phyloP scores from a whole-genome alignment of 2,888 invertebrate species.

The Eudemis profundana region DNA sequence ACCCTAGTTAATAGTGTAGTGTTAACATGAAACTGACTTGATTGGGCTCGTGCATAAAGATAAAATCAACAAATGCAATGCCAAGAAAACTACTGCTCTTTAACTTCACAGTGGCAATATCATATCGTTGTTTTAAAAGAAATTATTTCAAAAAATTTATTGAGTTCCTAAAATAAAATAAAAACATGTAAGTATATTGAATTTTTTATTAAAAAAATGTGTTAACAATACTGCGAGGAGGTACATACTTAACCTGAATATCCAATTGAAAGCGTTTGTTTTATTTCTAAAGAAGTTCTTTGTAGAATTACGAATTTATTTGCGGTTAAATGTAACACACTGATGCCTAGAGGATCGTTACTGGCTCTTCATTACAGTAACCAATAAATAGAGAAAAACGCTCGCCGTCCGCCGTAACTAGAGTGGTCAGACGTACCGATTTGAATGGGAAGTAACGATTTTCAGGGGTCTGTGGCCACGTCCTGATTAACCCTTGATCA shows the following conservation, averaged over 20 bases:
- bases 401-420: conserved; percentile 45
- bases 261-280: not conserved
- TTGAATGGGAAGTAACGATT: too few species aligned
- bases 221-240: too few species aligned
- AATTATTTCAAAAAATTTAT: too few species aligned
- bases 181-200: too few species aligned
- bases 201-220: too few species aligned
- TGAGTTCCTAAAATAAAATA: too few species aligned
- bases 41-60: conserved; percentile 7
- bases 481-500: too few species aligned
- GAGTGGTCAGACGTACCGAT: too few species aligned
- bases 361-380: conserved; percentile 71
- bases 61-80: not conserved
- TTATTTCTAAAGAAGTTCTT: not conserved
- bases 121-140: too few species aligned
- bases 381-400: conserved; percentile 67
- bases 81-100: not conserved
- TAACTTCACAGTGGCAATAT: not conserved
- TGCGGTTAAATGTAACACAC: not conserved
- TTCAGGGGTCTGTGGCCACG: too few species aligned
- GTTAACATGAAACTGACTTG: conserved; percentile 9
- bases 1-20: conserved; percentile 14
- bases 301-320: conserved; percentile 5
- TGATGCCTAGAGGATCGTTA: conserved; percentile 10
- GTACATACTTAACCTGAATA: not conserved